These are phyloP conservation scores for Hypocryptadius cinnamomeus DNA, from an alignment of 2,113 vertebrate species.

Conservation along the genomic window DNA sequence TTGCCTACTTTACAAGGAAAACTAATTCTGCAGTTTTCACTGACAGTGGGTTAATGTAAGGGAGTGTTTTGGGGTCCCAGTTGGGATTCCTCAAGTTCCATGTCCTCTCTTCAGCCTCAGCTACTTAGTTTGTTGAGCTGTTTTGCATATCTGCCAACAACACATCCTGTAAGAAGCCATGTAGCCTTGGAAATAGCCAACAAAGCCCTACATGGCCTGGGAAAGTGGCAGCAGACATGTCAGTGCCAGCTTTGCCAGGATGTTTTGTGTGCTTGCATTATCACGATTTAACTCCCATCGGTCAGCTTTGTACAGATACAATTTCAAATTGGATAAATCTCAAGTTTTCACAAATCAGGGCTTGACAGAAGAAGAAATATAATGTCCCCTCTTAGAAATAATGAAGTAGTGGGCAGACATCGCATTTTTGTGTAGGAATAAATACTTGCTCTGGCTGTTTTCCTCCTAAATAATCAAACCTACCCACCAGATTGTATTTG, in stretches of 20 bases:
- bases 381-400: neutral
- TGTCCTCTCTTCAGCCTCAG: neutral
- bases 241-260: neutral
- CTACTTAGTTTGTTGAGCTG: neutral
- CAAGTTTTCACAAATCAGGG: neutral
- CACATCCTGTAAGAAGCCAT: fast-evolving
- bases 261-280: neutral
- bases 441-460: constrained; percentile 13
- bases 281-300: neutral
- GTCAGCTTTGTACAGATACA: neutral
- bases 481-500: constrained; percentile 24
- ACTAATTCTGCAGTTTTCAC: neutral
- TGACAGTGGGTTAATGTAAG: neutral
- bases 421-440: constrained; percentile 10
- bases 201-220: neutral
- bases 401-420: neutral
- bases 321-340: neutral
- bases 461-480: constrained; percentile 34
- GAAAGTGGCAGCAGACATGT: neutral
- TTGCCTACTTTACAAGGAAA: neutral
- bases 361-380: neutral
- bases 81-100: neutral
- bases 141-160: neutral
- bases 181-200: neutral
- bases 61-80: neutral